Evolutionary conservation across 2,888 invertebrate species (phyloP).

Genomic region (Sarcophaga variegata): DNA sequence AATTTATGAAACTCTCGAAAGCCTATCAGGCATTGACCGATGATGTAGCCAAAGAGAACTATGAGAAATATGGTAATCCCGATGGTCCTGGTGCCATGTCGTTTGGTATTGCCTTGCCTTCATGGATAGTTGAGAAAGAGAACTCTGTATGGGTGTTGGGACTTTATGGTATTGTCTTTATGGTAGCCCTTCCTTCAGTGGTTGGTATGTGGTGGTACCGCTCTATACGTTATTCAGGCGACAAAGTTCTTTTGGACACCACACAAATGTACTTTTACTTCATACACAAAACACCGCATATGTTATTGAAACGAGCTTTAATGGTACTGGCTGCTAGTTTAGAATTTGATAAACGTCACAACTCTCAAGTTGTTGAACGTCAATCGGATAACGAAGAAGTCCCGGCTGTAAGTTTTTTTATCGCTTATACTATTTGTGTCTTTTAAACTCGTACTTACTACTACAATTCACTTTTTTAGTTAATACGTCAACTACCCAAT

Average conservation of each 20-base stretch:
- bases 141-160: constrained; percentile 99
- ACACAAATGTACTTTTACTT: constrained; percentile 97
- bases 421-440: neutral
- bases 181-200: constrained; percentile 96
- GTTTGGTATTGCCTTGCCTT: constrained; percentile 99
- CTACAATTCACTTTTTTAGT: constrained; percentile 82
- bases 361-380: constrained; percentile 96
- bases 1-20: constrained; percentile 98
- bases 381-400: constrained; percentile 97
- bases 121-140: constrained; percentile 99
- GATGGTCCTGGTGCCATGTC: constrained; percentile 99
- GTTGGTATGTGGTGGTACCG: constrained; percentile 99
- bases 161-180: constrained; percentile 97
- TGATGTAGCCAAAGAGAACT: constrained; percentile 97
- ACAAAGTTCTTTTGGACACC: constrained; percentile 98
- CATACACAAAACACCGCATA: constrained; percentile 97
- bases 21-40: constrained; percentile 96
- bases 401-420: constrained; percentile 86
- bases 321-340: constrained; percentile 98
- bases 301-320: constrained; percentile 96
- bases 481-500: constrained; percentile 95
- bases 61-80: constrained; percentile 99
- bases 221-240: constrained; percentile 97
- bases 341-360: constrained; percentile 97
- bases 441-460: neutral